Conservation (phyloP, 2,113 vertebrate genomes). For the Megaceryle torquata region DNA sequence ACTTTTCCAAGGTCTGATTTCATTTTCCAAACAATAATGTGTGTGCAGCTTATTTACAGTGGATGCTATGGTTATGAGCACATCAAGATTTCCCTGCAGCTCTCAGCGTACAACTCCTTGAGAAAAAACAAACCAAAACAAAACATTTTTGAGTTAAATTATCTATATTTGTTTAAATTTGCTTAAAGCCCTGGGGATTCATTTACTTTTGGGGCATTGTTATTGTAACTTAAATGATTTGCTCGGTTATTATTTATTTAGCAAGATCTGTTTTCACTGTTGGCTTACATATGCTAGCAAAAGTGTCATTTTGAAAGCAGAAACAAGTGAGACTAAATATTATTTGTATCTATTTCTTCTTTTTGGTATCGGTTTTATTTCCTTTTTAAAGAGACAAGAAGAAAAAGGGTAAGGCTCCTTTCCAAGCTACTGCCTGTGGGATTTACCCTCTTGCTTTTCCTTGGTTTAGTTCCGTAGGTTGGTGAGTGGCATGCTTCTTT, state of each 20-base stretch:
- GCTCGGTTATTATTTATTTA: background rate
- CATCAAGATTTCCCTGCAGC: background rate
- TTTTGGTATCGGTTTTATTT: background rate
- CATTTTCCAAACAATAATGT: background rate
- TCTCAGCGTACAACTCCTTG: background rate
- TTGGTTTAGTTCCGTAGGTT: background rate
- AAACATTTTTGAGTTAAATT: background rate
- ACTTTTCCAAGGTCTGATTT: background rate
- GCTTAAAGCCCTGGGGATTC: background rate
- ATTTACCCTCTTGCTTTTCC: background rate
- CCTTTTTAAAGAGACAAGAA: background rate
- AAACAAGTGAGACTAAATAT: background rate
- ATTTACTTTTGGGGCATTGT: background rate
- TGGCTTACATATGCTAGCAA: background rate
- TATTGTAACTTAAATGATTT: background rate
- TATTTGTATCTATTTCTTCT: background rate
- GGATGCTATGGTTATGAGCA: background rate
- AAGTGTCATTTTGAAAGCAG: background rate
- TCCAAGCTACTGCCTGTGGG: background rate
- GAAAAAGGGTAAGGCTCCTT: background rate
- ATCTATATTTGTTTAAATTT: background rate
- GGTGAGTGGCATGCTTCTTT: background rate
- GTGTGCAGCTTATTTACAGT: background rate
- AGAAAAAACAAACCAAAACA: background rate
- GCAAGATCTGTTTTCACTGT: background rate